A percentile compares a stretch with the other conserved stretches of the same genome.
Conservation (phyloP, 2,888 invertebrate genomes). For the Apotomis turbidana region DNA sequence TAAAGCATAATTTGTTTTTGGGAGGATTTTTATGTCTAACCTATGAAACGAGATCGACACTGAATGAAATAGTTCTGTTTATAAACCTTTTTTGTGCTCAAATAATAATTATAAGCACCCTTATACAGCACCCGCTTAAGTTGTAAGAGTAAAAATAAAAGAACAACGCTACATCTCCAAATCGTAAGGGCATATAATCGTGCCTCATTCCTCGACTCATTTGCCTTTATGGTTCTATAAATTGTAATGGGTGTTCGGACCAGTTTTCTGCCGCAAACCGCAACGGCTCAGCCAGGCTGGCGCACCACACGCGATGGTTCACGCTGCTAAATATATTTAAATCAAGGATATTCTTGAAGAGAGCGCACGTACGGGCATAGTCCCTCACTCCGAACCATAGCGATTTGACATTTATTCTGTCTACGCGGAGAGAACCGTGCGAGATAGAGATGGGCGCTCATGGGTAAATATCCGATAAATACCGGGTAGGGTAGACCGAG, state of each 20-base stretch:
- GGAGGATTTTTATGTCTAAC: too few relatives aligned
- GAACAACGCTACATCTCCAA: slow-evolving; percentile 22
- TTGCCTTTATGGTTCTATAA: slow-evolving; percentile 43
- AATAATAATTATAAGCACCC: slow-evolving; percentile 20
- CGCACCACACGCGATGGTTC: slow-evolving; percentile 32
- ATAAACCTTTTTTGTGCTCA: not conserved
- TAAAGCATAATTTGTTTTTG: too few relatives aligned
- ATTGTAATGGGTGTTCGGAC: slow-evolving; percentile 47
- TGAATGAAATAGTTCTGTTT: not conserved
- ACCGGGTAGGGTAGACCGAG: too few relatives aligned
- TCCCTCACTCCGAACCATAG: too few relatives aligned
- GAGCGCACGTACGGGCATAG: too few relatives aligned
- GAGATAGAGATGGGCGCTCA: too few relatives aligned
- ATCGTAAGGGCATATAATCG: not conserved
- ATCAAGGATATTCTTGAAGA: slow-evolving; percentile 6
- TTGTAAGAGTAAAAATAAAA: slow-evolving; percentile 60
- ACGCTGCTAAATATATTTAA: slow-evolving; percentile 19
- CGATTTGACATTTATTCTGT: too few relatives aligned
- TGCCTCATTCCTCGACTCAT: slow-evolving; percentile 46
- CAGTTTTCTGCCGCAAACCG: slow-evolving; percentile 57
- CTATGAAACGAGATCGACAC: not conserved
- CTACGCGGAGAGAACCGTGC: too few relatives aligned
- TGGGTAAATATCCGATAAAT: too few relatives aligned
- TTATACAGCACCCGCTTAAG: slow-evolving; percentile 28
- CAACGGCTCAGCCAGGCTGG: slow-evolving; percentile 44